Base-by-base conservation (phyloP, 1,140 invertebrate genomes). In the Drosophila varians region DNA sequence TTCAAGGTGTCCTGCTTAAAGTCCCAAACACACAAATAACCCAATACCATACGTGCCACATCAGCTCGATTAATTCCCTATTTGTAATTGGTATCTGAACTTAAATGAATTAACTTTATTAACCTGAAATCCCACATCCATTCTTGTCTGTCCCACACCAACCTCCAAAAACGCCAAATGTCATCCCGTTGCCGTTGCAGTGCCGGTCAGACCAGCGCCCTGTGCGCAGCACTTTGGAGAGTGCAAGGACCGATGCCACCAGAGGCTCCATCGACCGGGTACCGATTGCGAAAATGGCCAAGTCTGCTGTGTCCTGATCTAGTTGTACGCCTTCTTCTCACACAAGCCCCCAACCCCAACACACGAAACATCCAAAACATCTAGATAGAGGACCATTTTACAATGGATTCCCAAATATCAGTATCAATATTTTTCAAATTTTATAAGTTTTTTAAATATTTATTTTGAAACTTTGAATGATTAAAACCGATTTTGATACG, bases 151-250 rank as follows among this genome's bases (percentile, higher is more conserved):
- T 58, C 38, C 43, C 31, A 12, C 38, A 8, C 26, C 7, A 28
- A 53, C n/a, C n/a, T n/a, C n/a, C n/a, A 45, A 61, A 60, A 51
- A 58, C 74, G 23, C 40, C 70, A 51, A 72, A 11, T 31, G 28
- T 48, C 47, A 56, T 60, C 48, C 75, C 55, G 14, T 47, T 61
- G 18, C 52, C 47, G 52, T 76, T 70, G 31, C 71, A 90, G 89
- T 90, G 70, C 84, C 84, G 42, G 69, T 87, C 3, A 84, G 78
- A 61, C 89, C 89, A 83, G 89, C 89, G 45, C 89, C 89, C 23
- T 90, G 89, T 34, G 21, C 19, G 2, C 49, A 90, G 49, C 82
- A 90, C 49, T 23, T 72, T 70, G 89, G 89, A 40, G 42, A 38
- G 31, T 90, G 89, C 69, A 90, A 69, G 86, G 57, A 84, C 38